phyloP scores from a whole-genome alignment of 2,797 vertebrate species.

The Galagoides demidoff region DNA sequence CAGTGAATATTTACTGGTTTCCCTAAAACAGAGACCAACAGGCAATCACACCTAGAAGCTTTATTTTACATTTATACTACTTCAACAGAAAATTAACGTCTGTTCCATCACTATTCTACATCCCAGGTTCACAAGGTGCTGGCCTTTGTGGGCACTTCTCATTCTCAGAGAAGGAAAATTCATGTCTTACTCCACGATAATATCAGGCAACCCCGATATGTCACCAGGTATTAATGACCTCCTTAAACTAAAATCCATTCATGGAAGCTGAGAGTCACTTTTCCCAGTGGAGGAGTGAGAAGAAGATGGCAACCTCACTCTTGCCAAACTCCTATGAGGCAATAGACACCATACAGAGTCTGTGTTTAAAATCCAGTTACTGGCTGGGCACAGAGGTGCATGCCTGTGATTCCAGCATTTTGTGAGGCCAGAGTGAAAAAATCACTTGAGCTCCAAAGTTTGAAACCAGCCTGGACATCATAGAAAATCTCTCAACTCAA shows the following conservation, averaged over 20 bases:
- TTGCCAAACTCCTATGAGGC: not conserved
- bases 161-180: not conserved
- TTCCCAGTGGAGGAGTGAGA: not conserved
- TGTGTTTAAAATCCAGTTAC: not conserved
- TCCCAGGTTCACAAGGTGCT: not conserved
- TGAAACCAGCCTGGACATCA: not conserved
- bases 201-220: not conserved
- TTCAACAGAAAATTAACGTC: not conserved
- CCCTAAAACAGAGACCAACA: not conserved
- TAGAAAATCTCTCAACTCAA: accelerated
- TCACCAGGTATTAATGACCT: slow-evolving; percentile 55
- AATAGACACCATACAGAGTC: not conserved
- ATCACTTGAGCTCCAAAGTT: not conserved
- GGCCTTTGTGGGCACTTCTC: not conserved
- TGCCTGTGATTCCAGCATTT: not conserved
- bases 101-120: not conserved
- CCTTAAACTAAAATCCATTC: slow-evolving; percentile 45
- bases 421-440: not conserved
- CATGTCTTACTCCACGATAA: not conserved
- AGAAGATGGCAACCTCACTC: not conserved
- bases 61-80: not conserved
- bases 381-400: no score
- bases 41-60: not conserved
- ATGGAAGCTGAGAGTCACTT: slow-evolving; percentile 24
- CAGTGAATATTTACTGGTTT: not conserved